These are phyloP conservation scores for Epicampocera succincta DNA, from an alignment of 2,888 invertebrate genomes.

Conservation along the genomic window DNA sequence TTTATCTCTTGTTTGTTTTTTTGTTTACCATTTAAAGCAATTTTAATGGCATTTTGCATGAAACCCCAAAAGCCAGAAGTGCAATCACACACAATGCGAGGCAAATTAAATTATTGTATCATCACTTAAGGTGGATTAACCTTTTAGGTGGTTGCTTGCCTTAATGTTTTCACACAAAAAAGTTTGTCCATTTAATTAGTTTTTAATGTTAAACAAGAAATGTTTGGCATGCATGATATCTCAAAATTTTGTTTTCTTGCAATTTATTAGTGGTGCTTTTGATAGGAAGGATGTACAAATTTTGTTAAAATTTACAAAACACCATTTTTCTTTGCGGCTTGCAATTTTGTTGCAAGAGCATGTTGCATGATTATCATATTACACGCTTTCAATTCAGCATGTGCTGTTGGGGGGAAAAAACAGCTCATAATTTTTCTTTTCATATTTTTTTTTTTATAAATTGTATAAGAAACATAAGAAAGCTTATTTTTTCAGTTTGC, in stretches of 20 bases:
- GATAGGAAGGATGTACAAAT: neutral
- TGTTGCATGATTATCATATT: conserved; percentile 29
- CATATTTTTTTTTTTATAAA: neutral
- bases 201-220: conserved; percentile 19
- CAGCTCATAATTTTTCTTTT: neutral
- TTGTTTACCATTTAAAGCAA: conserved; percentile 32
- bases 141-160: conserved; percentile 22
- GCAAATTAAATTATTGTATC: conserved; percentile 42
- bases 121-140: conserved; percentile 54
- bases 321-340: conserved; percentile 6
- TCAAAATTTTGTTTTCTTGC: neutral
- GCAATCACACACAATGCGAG: neutral
- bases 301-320: neutral
- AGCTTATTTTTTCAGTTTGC: neutral
- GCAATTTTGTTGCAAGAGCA: conserved; percentile 45
- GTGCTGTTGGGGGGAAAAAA: conserved; percentile 6
- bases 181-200: conserved; percentile 33
- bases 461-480: conserved; percentile 47
- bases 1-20: conserved; percentile 7
- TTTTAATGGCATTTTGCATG: conserved; percentile 55
- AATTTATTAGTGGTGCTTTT: neutral
- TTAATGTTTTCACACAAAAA: neutral
- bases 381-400: neutral
- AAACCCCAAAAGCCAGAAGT: conserved; percentile 14
- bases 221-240: conserved; percentile 3